phyloP scores from a whole-genome alignment of 2,113 vertebrate genomes.

The Notarius lentiginosus region DNA sequence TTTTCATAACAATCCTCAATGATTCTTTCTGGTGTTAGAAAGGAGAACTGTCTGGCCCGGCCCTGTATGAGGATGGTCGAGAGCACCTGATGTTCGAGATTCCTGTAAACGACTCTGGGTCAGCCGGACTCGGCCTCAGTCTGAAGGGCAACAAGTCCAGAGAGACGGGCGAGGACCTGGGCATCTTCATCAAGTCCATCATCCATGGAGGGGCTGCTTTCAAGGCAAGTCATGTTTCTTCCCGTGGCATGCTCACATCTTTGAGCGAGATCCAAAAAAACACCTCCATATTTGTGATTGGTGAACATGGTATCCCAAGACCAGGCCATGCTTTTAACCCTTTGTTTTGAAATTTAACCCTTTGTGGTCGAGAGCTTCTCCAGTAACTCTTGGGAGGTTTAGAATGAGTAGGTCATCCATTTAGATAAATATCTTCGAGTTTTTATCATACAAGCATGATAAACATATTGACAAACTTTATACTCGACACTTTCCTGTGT shows the following conservation, averaged over 20 bases:
- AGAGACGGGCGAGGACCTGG: conserved; percentile 90
- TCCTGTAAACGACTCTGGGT: conserved; percentile 91
- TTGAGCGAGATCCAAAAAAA: neutral
- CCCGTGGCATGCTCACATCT: neutral
- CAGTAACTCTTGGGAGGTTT: no score
- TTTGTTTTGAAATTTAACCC: no score
- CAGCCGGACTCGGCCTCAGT: conserved; percentile 92
- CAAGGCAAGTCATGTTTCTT: conserved; percentile 71
- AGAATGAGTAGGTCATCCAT: no score
- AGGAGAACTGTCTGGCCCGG: conserved; percentile 58
- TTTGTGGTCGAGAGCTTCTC: no score
- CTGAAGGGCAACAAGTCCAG: conserved; percentile 96
- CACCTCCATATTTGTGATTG: neutral
- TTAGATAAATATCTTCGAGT: no score
- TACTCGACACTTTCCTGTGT: no score
- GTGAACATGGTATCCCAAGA: neutral
- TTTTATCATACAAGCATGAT: no score
- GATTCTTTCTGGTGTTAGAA: conserved; percentile 53
- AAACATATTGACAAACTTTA: no score
- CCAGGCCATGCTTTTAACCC: neutral
- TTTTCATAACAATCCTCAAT: neutral
- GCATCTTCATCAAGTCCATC: conserved; percentile 98
- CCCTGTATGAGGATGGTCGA: conserved; percentile 76
- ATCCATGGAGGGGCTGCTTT: conserved; percentile 94
- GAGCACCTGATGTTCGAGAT: conserved; percentile 93